Percentiles rank a stretch among this genome's conserved stretches.
phyloP scores from a whole-genome alignment of 2,113 vertebrate genomes.

The Sinocyclocheilus anophthalmus region DNA sequence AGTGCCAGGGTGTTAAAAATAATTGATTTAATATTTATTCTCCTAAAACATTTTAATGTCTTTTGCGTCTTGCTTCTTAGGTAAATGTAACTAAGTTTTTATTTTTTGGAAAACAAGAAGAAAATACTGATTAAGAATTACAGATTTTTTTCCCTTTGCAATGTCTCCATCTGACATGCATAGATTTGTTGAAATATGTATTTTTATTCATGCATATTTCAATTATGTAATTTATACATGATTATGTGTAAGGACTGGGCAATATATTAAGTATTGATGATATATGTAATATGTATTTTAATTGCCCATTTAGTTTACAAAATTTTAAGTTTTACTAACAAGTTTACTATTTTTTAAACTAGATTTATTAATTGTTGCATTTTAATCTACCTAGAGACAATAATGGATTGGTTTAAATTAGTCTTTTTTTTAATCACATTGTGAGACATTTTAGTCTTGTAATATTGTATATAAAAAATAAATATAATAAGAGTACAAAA shows the following conservation, averaged over 20 bases:
- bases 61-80: not conserved
- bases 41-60: not conserved
- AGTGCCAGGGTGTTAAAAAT: not conserved
- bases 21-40: not conserved
- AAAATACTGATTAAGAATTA: not conserved
- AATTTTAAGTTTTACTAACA: not conserved
- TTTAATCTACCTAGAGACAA: not conserved
- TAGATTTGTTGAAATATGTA: conserved; percentile 13
- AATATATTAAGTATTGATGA: not conserved
- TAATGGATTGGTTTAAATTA: not conserved
- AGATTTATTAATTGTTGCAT: not conserved
- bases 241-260: not conserved
- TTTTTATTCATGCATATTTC: conserved; percentile 28
- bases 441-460: not conserved
- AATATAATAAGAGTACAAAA: not conserved
- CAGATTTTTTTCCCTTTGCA: not conserved
- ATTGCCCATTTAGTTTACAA: no score
- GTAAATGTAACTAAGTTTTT: not conserved
- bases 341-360: not conserved
- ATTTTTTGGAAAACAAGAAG: not conserved
- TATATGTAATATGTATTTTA: not conserved
- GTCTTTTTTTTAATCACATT: not conserved
- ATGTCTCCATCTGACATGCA: not conserved
- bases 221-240: not conserved
- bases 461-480: not conserved